Evolutionary conservation across 2,888 invertebrate genomes (phyloP).

Genomic region (Neria commutata): DNA sequence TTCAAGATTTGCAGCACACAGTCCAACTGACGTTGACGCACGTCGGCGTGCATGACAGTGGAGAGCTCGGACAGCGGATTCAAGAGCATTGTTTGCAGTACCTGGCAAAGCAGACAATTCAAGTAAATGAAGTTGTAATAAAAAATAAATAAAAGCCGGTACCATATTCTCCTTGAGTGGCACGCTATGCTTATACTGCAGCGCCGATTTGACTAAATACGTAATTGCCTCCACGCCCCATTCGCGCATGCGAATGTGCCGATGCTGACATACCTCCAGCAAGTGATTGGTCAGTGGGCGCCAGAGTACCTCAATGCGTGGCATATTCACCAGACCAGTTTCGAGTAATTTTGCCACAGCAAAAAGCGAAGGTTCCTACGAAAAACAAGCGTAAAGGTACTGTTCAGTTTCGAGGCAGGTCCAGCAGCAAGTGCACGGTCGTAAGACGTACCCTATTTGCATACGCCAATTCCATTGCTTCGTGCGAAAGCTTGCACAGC

Average conservation of each 20-base stretch:
- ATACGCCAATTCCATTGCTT: slow-evolving; percentile 96
- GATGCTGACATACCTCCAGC: slow-evolving; percentile 95
- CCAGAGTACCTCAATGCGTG: slow-evolving; percentile 93
- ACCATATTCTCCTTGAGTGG: slow-evolving; percentile 86
- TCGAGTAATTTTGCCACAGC: slow-evolving; percentile 98
- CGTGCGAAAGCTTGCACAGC: slow-evolving; percentile 91
- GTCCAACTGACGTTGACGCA: slow-evolving; percentile 91
- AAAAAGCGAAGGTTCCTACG: slow-evolving; percentile 91
- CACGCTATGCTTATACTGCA: slow-evolving; percentile 83
- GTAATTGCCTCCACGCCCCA: slow-evolving; percentile 98
- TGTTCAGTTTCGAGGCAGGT: background rate
- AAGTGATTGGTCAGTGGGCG: slow-evolving; percentile 92
- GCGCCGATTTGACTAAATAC: slow-evolving; percentile 88
- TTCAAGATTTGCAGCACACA: slow-evolving; percentile 93
- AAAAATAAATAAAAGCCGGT: slow-evolving; percentile 21
- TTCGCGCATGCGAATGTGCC: slow-evolving; percentile 92
- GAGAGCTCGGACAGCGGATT: slow-evolving; percentile 92
- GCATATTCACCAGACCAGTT: slow-evolving; percentile 92
- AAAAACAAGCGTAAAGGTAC: background rate
- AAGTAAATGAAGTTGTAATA: background rate
- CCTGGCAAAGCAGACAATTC: slow-evolving; percentile 56
- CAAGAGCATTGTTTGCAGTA: slow-evolving; percentile 84
- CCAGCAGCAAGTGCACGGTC: no score
- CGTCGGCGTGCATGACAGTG: slow-evolving; percentile 88
- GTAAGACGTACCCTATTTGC: slow-evolving; percentile 84